Conservation (phyloP, 1,140 invertebrate genomes). For the Neodiprion lecontei region DNA sequence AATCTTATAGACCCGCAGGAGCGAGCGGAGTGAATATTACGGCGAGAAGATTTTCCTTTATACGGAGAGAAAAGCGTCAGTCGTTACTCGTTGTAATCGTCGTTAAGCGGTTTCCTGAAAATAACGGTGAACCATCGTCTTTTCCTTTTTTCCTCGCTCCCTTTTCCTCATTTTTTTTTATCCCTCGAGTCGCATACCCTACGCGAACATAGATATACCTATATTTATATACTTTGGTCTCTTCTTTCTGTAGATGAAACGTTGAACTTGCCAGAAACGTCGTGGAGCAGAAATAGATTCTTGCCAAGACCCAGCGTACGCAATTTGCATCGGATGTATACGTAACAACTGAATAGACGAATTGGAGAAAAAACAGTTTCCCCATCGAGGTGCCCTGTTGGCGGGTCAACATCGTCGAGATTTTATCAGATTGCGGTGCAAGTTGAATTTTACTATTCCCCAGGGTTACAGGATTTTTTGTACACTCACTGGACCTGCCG, state of each 20-base stretch:
- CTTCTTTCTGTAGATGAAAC: background rate
- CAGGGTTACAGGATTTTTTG: background rate
- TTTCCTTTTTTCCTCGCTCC: background rate
- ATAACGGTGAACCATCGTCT: background rate
- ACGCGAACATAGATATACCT: background rate
- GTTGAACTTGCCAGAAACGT: slow-evolving; percentile 5
- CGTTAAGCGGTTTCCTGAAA: background rate
- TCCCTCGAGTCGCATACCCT: background rate
- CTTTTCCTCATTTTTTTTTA: no score
- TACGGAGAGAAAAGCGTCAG: background rate
- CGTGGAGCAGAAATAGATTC: background rate
- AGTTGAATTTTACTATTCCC: no score
- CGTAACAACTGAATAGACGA: background rate
- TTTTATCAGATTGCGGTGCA: no score
- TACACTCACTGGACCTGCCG: background rate
- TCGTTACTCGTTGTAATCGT: background rate
- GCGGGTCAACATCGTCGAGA: no score
- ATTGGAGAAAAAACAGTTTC: no score
- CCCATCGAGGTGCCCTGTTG: no score
- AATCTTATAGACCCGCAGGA: background rate
- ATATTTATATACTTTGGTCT: slow-evolving; percentile 8
- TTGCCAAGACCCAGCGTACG: background rate
- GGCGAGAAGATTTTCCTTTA: slow-evolving; percentile 5
- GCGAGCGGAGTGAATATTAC: background rate
- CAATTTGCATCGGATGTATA: background rate